Evolutionary conservation across 1,140 invertebrate genomes (phyloP).

Genomic region (Glossosoma conforme): DNA sequence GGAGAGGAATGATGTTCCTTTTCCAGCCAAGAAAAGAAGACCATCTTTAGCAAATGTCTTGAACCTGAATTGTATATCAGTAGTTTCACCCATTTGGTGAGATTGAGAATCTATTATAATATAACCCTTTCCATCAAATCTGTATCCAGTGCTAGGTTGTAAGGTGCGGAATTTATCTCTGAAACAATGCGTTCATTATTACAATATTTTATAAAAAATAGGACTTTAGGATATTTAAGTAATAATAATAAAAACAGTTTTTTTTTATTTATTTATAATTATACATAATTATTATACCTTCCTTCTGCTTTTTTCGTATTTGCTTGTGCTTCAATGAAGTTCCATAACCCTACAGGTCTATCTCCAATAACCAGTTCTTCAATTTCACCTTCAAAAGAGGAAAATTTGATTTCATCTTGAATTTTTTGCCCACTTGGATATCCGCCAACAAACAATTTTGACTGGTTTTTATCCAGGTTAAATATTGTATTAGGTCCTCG

Average conservation of each 20-base stretch:
- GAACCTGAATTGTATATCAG: constrained; percentile 70
- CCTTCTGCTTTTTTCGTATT: constrained; percentile 68
- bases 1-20: constrained; percentile 69
- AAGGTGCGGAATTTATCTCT: constrained; percentile 61
- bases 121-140: constrained; percentile 85
- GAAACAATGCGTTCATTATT: no score
- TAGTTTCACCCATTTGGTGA: constrained; percentile 51
- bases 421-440: constrained; percentile 65
- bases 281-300: constrained; percentile 48
- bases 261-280: no score
- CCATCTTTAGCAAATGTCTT: constrained; percentile 84
- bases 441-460: constrained; percentile 88
- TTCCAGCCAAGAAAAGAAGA: constrained; percentile 80
- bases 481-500: constrained; percentile 74
- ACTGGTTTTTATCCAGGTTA: constrained; percentile 78
- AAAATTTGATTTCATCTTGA: constrained; percentile 62
- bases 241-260: no score
- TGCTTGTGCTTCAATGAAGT: constrained; percentile 77
- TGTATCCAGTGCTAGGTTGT: constrained; percentile 62
- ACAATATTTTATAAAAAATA: no score
- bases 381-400: constrained; percentile 81
- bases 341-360: constrained; percentile 89
- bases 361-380: constrained; percentile 89
- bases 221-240: neutral
- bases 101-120: constrained; percentile 59